These are phyloP conservation scores for Shinisaurus crocodilurus DNA, from an alignment of 2,113 vertebrate genomes.

Conservation along the genomic window DNA sequence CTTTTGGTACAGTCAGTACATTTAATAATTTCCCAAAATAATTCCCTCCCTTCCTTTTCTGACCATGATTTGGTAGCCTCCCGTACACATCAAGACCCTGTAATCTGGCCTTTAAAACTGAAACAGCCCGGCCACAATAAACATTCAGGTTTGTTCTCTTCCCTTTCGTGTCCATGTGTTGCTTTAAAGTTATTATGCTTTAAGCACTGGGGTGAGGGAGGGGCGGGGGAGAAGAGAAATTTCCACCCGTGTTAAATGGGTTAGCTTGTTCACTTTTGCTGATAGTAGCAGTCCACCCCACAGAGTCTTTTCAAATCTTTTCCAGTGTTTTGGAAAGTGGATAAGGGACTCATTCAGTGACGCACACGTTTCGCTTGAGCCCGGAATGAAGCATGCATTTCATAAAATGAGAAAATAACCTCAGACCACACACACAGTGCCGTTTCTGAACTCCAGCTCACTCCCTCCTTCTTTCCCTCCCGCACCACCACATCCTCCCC, in stretches of 20 bases:
- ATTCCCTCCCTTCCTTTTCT: not conserved
- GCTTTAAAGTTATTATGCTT: constrained; percentile 65
- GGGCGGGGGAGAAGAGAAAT: constrained; percentile 62
- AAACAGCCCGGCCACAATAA: constrained; percentile 43
- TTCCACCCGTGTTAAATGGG: constrained; percentile 70
- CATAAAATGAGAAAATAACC: constrained; percentile 74
- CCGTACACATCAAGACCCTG: constrained; percentile 13
- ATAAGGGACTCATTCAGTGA: constrained; percentile 83
- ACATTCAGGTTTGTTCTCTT: not conserved
- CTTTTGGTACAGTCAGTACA: constrained; percentile 5
- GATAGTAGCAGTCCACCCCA: constrained; percentile 80
- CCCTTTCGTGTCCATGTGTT: constrained; percentile 46
- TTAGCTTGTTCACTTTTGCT: constrained; percentile 77
- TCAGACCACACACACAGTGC: constrained; percentile 81
- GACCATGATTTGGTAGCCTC: constrained; percentile 23
- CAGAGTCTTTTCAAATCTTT: constrained; percentile 73
- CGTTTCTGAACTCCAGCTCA: constrained; percentile 55
- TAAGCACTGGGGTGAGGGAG: constrained; percentile 37
- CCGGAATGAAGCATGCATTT: constrained; percentile 76
- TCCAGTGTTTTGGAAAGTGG: constrained; percentile 77
- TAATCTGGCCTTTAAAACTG: constrained; percentile 43
- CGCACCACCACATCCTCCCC: not conserved
- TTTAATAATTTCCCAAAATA: constrained; percentile 25
- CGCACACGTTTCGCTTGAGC: constrained; percentile 66
- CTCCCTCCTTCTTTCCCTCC: constrained; percentile 25